Evolutionary conservation across 2,888 invertebrate species (phyloP).

Genomic region (Lepidocyrtinus sp.): DNA sequence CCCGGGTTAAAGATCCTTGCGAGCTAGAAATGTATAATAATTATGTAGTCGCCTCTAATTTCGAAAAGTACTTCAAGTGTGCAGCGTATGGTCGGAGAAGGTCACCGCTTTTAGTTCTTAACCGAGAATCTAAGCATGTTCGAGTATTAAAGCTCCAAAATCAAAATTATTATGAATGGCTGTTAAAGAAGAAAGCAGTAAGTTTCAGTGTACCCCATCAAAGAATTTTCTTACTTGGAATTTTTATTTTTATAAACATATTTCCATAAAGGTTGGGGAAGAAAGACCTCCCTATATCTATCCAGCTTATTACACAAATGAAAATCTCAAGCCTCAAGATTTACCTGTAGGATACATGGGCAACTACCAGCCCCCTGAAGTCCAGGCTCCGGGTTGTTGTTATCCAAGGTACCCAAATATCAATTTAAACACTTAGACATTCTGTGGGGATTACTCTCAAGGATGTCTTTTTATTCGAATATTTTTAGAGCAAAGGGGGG

Average conservation of each 20-base stretch:
- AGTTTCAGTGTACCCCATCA: background rate
- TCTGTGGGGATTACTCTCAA: no score
- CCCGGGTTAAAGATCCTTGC: slow-evolving; percentile 65
- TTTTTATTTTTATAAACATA: slow-evolving; percentile 12
- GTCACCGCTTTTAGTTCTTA: slow-evolving; percentile 66
- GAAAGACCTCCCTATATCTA: slow-evolving; percentile 62
- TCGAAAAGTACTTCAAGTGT: slow-evolving; percentile 66
- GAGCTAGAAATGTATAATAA: slow-evolving; percentile 69
- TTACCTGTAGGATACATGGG: slow-evolving; percentile 60
- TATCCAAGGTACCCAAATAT: slow-evolving; percentile 49
- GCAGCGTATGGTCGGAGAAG: slow-evolving; percentile 66
- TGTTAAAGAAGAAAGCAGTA: slow-evolving; percentile 61
- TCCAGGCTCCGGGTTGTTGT: slow-evolving; percentile 49
- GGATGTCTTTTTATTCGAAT: no score
- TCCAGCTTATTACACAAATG: slow-evolving; percentile 54
- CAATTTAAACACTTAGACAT: no score
- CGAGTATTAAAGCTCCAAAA: slow-evolving; percentile 65
- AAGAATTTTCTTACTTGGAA: background rate
- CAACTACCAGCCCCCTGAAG: slow-evolving; percentile 53
- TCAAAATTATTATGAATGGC: slow-evolving; percentile 63
- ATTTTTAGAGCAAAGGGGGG: slow-evolving; percentile 25
- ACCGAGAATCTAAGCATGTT: slow-evolving; percentile 66
- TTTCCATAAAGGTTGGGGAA: slow-evolving; percentile 54
- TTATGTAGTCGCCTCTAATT: slow-evolving; percentile 69
- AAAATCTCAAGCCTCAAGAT: slow-evolving; percentile 58